Base-by-base conservation (phyloP, 2,888 invertebrate species). In the Mythimna lalbum region DNA sequence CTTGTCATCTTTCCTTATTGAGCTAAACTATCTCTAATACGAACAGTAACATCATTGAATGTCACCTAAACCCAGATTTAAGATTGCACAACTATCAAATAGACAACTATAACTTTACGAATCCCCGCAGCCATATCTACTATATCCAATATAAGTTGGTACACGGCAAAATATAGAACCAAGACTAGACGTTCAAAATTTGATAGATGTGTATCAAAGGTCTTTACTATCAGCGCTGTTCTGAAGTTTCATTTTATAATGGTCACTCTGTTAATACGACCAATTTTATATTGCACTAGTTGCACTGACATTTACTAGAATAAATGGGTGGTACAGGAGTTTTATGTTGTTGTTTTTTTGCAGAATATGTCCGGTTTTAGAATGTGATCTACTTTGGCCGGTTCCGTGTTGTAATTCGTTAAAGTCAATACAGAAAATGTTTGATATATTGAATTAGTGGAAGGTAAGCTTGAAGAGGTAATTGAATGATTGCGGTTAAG, bases 381-480 rank as follows among this genome's bases (percentile, higher is more conserved):
- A 82, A 82, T 70, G 69, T 80, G 81, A 74, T 73, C 81, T 83
- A 82, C 69, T 83, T 83, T 53, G 31, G 53, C 64, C 49, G 52
- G 71, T 83, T 83, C 67, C 74, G 72, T 83, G 83, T 82, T 77
- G 81, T 68, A 82, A 80, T 78, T 79, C 79, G 55, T 53, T 55
- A 55, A 59, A 61, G 56, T 75, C 63, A 50, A 43, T 76, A 17
- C 43, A 43, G 39, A 39, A 39, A 62, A 76, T 43, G 63, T 75
- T 67, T 64, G 66, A 75, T 72, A 57, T 76, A 72, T 78, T 71
- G 62, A 79, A 70, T 77, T 65, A 65, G 69, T 55, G 50, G 50
- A 2, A 56, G 19, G 39, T 36, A 50, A 27, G 50, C 43, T 70
- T 62, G 50, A 60, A 36, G 43, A 39, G 69, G 39, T 74, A 61